These are phyloP conservation scores for Terrapene triunguis DNA, from an alignment of 2,113 vertebrate species.

Conservation along the genomic window DNA sequence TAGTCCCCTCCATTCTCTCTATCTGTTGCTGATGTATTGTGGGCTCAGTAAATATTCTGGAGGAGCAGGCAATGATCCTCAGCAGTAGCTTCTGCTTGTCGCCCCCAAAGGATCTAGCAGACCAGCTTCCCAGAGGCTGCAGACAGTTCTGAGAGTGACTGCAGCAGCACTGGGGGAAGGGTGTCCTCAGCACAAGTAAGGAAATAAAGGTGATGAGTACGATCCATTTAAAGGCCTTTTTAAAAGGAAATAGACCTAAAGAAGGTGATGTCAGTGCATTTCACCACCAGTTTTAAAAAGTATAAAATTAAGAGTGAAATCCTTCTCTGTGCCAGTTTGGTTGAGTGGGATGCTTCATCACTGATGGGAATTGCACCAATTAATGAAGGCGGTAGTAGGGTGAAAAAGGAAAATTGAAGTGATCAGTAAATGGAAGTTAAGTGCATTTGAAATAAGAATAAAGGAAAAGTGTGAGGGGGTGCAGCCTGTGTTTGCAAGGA, in stretches of 20 bases:
- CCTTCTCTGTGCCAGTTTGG: background rate
- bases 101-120: background rate
- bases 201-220: background rate
- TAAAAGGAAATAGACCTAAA: background rate
- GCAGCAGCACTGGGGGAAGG: background rate
- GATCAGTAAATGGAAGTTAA: constrained; percentile 5
- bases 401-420: background rate
- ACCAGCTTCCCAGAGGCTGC: background rate
- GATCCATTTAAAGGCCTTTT: background rate
- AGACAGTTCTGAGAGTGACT: background rate
- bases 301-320: background rate
- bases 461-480: background rate
- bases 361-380: background rate
- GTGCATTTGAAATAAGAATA: background rate
- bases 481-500: background rate
- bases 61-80: background rate
- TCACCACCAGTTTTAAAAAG: background rate
- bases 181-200: background rate
- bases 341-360: background rate
- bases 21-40: background rate
- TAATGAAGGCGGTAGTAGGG: background rate
- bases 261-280: background rate
- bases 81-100: background rate
- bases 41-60: background rate
- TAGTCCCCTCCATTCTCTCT: background rate